A percentile compares a stretch with the other conserved stretches of the same genome.
phyloP scores from a whole-genome alignment of 2,888 invertebrate genomes.

The Diadromus collaris region DNA sequence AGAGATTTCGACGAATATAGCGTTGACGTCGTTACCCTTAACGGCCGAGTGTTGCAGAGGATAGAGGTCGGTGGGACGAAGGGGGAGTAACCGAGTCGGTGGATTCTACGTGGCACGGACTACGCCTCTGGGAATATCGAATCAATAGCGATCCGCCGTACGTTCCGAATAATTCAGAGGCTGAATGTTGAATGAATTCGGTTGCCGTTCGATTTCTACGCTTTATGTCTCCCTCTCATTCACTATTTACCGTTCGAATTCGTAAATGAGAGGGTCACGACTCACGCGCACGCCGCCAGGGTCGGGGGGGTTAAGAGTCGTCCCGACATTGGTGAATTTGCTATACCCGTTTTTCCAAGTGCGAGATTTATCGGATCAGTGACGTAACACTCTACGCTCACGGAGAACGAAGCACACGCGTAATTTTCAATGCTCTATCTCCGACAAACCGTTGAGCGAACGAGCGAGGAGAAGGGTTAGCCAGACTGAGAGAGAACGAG shows the following conservation, averaged over 20 bases:
- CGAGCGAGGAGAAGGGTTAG: not conserved
- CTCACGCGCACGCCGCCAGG: not conserved
- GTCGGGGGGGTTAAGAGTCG: constrained; percentile 32
- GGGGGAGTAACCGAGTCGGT: constrained; percentile 21
- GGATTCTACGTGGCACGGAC: constrained; percentile 42
- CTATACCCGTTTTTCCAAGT: constrained; percentile 19
- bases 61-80: constrained; percentile 20
- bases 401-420: not conserved
- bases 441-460: not conserved
- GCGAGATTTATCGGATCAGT: constrained; percentile 51
- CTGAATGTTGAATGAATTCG: constrained; percentile 63
- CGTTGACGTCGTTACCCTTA: constrained; percentile 54
- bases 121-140: constrained; percentile 59
- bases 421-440: not conserved
- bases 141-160: constrained; percentile 64
- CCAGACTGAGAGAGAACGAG: not conserved
- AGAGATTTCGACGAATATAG: constrained; percentile 25
- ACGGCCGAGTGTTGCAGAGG: constrained; percentile 49
- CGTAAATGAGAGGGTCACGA: constrained; percentile 53
- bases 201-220: constrained; percentile 57
- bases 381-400: not conserved
- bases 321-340: constrained; percentile 8
- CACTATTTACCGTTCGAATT: constrained; percentile 61
- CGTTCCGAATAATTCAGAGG: constrained; percentile 63
- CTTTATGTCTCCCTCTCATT: constrained; percentile 46